These are phyloP conservation scores for Idaea dimidiata DNA, from an alignment of 2,888 invertebrate genomes.

Conservation along the genomic window DNA sequence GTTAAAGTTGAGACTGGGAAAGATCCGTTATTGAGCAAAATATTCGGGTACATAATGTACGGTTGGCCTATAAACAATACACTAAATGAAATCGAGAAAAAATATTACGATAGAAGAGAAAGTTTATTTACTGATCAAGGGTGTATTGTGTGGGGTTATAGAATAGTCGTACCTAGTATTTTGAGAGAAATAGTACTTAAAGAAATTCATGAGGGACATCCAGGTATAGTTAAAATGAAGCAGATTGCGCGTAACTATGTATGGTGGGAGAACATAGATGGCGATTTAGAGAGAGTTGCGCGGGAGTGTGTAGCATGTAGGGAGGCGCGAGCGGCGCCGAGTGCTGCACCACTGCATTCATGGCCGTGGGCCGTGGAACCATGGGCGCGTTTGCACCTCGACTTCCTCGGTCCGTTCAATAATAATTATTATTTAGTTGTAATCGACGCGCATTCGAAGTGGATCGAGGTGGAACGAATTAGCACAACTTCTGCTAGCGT, in stretches of 20 bases:
- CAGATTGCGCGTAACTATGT: conserved; percentile 28
- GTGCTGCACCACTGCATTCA: conserved; percentile 23
- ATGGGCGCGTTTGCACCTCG: background rate
- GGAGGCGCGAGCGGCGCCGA: conserved; percentile 12
- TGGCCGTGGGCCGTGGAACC: conserved; percentile 25
- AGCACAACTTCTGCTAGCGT: background rate
- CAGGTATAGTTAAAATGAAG: conserved; percentile 29
- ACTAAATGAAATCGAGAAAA: too few relatives aligned
- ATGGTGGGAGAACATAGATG: conserved; percentile 26
- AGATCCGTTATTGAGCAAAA: too few relatives aligned
- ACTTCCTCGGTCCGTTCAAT: conserved; percentile 8
- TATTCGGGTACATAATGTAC: too few relatives aligned
- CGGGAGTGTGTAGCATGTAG: conserved; percentile 15
- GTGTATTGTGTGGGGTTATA: conserved; percentile 28
- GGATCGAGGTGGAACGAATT: background rate
- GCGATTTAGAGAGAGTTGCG: conserved; percentile 16
- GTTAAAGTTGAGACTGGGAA: too few relatives aligned
- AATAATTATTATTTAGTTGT: conserved; percentile 24
- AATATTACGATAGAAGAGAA: too few relatives aligned
- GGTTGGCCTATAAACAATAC: too few relatives aligned
- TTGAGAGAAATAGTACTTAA: conserved; percentile 17
- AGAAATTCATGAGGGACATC: conserved; percentile 25
- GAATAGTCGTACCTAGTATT: conserved; percentile 19
- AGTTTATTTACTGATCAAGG: too few relatives aligned
- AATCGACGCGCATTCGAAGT: conserved; percentile 29